Conservation (phyloP, 2,888 invertebrate genomes). For the Elegia similella region DNA sequence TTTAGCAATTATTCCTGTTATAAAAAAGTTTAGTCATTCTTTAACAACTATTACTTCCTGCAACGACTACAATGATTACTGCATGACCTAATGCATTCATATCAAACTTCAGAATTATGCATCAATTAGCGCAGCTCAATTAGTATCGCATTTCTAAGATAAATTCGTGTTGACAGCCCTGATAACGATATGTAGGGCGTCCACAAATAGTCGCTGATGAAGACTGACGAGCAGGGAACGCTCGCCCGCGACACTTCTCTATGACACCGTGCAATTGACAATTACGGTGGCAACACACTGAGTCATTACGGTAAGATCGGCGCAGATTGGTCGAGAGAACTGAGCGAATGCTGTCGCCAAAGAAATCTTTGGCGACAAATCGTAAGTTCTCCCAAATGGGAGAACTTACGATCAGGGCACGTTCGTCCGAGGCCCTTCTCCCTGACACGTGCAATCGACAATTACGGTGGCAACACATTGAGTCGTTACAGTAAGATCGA, state of each 20-base stretch:
- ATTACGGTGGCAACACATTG: slow-evolving; percentile 34
- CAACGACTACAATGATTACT: neutral
- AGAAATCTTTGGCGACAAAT: too few species aligned
- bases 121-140: slow-evolving; percentile 16
- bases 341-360: neutral
- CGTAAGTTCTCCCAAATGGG: too few species aligned
- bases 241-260: slow-evolving; percentile 41
- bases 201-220: slow-evolving; percentile 64
- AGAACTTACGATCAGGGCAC: slow-evolving; percentile 62
- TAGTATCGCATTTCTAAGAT: slow-evolving; percentile 14
- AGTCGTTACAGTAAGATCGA: slow-evolving; percentile 16
- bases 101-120: slow-evolving; percentile 12
- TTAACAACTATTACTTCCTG: neutral
- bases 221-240: slow-evolving; percentile 65
- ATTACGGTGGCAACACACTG: slow-evolving; percentile 34
- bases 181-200: slow-evolving; percentile 57
- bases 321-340: neutral
- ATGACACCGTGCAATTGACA: slow-evolving; percentile 45
- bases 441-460: slow-evolving; percentile 47
- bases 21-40: neutral
- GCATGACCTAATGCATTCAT: neutral
- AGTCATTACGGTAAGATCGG: slow-evolving; percentile 17
- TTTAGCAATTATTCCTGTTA: neutral
- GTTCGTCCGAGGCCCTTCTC: slow-evolving; percentile 40
- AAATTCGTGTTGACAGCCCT: slow-evolving; percentile 44